A percentile compares a stretch with the other conserved stretches of the same genome.
Evolutionary conservation across 1,140 invertebrate species (phyloP).

Genomic region (Philaenus spumarius): DNA sequence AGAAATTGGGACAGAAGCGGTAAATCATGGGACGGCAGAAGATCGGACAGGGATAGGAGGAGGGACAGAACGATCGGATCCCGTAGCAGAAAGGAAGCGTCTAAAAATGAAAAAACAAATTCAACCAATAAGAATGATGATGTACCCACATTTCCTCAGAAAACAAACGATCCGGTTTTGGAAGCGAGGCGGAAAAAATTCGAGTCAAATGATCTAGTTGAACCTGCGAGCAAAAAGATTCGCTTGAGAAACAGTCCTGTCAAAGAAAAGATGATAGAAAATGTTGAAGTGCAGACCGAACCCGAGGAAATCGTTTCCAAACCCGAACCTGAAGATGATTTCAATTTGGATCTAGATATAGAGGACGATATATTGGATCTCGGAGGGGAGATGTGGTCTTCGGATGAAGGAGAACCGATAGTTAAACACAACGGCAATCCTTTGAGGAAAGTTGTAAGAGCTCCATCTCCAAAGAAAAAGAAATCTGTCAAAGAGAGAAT

Average conservation of each 20-base stretch:
- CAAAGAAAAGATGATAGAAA: slow-evolving; percentile 26
- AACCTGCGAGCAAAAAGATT: slow-evolving; percentile 41
- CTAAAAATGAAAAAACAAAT: slow-evolving; percentile 1
- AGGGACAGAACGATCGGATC: slow-evolving; percentile 17
- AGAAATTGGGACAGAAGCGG: slow-evolving; percentile 5
- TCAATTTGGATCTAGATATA: slow-evolving; percentile 13
- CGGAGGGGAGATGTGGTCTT: background rate
- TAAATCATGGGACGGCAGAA: slow-evolving; percentile 17
- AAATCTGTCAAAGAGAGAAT: background rate
- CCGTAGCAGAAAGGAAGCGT: background rate
- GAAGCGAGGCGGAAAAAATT: slow-evolving; percentile 41
- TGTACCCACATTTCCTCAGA: background rate
- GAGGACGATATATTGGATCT: slow-evolving; percentile 4
- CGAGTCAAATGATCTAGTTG: slow-evolving; percentile 37
- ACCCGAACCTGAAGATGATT: slow-evolving; percentile 33
- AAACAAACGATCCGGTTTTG: slow-evolving; percentile 34
- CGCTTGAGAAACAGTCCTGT: slow-evolving; percentile 34
- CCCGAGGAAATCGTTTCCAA: too few species aligned
- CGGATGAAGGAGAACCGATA: background rate
- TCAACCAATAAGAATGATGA: too few species aligned
- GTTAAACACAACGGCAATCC: too few species aligned
- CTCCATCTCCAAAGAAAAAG: background rate
- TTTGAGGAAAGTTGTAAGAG: too few species aligned
- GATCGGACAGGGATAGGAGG: slow-evolving; percentile 25
- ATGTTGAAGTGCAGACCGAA: slow-evolving; percentile 19